phyloP scores from a whole-genome alignment of 2,113 vertebrate genomes.

The Osmerus mordax region DNA sequence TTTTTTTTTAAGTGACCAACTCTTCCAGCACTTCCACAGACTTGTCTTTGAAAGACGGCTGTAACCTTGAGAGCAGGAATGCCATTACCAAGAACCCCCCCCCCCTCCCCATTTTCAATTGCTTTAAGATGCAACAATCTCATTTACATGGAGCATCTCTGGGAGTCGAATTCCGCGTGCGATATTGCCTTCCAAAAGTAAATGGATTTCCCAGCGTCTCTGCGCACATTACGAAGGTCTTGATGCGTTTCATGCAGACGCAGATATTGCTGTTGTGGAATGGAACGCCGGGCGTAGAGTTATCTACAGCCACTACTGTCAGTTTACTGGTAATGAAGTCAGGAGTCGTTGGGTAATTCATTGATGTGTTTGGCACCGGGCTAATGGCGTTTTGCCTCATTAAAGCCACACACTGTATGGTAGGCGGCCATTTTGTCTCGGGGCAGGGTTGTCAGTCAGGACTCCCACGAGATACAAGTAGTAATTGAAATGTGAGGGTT shows the following conservation, averaged over 20 bases:
- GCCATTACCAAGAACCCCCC: conserved; percentile 32
- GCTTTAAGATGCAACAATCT: conserved; percentile 58
- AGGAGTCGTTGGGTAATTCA: conserved; percentile 56
- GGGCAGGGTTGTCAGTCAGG: conserved; percentile 20
- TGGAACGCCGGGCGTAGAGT: conserved; percentile 38
- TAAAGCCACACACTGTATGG: conserved; percentile 38
- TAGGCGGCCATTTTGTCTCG: conserved; percentile 42
- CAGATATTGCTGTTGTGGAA: conserved; percentile 42
- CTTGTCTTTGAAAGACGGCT: conserved; percentile 34
- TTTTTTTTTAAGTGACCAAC: background rate
- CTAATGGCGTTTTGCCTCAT: conserved; percentile 59
- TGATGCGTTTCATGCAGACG: conserved; percentile 54
- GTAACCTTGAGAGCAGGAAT: conserved; percentile 49
- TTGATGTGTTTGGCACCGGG: conserved; percentile 40
- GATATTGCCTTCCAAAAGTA: conserved; percentile 56
- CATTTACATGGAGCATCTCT: conserved; percentile 44
- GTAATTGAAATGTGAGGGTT: conserved; percentile 9
- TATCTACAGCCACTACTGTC: conserved; percentile 53
- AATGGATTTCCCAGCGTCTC: conserved; percentile 61
- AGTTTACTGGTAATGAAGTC: conserved; percentile 63
- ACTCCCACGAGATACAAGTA: conserved; percentile 26
- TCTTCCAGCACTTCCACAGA: conserved; percentile 20
- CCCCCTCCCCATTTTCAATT: conserved; percentile 31
- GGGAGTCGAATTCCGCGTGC: conserved; percentile 38
- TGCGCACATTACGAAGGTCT: conserved; percentile 54